Evolutionary conservation across 2,888 invertebrate genomes (phyloP).

Genomic region (Monoplex corrugatus): DNA sequence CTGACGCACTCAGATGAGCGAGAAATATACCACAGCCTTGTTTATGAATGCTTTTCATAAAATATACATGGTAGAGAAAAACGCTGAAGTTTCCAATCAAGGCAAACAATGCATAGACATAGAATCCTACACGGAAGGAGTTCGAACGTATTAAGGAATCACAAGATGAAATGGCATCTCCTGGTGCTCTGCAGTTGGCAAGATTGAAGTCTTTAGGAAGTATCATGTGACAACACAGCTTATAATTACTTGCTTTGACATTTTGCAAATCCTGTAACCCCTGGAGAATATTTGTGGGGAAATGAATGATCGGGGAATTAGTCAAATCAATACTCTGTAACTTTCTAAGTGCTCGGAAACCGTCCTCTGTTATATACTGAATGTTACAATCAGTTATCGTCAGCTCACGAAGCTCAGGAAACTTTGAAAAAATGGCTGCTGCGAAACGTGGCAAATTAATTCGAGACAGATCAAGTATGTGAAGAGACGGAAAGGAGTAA

Average conservation of each 20-base stretch:
- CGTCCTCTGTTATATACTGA: background rate
- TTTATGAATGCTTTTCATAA: background rate
- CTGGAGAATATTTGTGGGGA: background rate
- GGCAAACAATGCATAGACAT: background rate
- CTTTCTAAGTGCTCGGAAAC: background rate
- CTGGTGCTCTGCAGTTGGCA: background rate
- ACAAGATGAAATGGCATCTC: slow-evolving; percentile 17
- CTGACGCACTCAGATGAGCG: background rate
- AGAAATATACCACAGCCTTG: background rate
- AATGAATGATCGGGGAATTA: background rate
- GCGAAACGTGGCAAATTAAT: background rate
- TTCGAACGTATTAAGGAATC: background rate
- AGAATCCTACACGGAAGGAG: background rate
- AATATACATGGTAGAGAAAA: background rate
- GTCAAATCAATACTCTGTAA: background rate
- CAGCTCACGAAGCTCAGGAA: background rate
- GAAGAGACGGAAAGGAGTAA: background rate
- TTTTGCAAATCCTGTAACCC: background rate
- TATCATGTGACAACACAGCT: slow-evolving; percentile 22
- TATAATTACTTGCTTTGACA: slow-evolving; percentile 17
- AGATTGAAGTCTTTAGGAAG: slow-evolving; percentile 28
- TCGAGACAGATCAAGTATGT: background rate
- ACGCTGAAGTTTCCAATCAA: background rate
- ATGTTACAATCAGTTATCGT: background rate
- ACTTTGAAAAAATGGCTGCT: background rate